These are phyloP conservation scores for Heteropelma amictum DNA, from an alignment of 2,888 invertebrate species.

Conservation along the genomic window DNA sequence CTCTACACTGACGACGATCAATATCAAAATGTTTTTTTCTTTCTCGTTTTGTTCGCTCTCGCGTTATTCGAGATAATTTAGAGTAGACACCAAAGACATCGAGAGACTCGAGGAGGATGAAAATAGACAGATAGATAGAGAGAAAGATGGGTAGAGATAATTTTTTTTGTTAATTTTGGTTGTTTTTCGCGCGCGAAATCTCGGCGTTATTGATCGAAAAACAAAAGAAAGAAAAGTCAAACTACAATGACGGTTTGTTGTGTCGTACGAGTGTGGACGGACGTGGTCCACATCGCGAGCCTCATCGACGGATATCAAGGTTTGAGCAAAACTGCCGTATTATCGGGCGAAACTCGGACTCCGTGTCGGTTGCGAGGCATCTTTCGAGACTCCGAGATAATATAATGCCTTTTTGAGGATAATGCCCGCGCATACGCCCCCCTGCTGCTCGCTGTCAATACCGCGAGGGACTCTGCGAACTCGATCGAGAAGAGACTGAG, in stretches of 20 bases:
- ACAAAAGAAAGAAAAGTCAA: too few relatives aligned
- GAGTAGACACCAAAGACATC: conserved; percentile 73
- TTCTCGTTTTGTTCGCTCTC: conserved; percentile 37
- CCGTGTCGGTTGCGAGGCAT: too few relatives aligned
- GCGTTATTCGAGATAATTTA: conserved; percentile 56
- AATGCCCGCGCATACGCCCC: too few relatives aligned
- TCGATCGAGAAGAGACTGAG: conserved; percentile 37
- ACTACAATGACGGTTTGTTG: too few relatives aligned
- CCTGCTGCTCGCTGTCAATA: conserved; percentile 48
- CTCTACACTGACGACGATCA: conserved; percentile 58
- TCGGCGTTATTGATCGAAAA: conserved; percentile 24
- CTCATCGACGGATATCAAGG: conserved; percentile 75
- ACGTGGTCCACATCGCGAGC: conserved; percentile 44
- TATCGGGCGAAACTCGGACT: conserved; percentile 76
- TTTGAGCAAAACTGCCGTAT: conserved; percentile 76
- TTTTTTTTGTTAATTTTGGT: conserved; percentile 47
- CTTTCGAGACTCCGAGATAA: too few relatives aligned
- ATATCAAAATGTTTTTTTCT: conserved; percentile 43
- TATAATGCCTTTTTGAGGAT: too few relatives aligned
- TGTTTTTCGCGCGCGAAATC: conserved; percentile 13
- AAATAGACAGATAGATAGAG: conserved; percentile 66
- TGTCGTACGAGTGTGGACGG: conserved; percentile 67
- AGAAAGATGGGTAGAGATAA: conserved; percentile 59
- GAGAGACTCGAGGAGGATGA: conserved; percentile 68
- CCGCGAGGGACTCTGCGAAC: conserved; percentile 58